Evolutionary conservation across 2,797 vertebrate species (phyloP).

Genomic region (Sebastes vulpes): DNA sequence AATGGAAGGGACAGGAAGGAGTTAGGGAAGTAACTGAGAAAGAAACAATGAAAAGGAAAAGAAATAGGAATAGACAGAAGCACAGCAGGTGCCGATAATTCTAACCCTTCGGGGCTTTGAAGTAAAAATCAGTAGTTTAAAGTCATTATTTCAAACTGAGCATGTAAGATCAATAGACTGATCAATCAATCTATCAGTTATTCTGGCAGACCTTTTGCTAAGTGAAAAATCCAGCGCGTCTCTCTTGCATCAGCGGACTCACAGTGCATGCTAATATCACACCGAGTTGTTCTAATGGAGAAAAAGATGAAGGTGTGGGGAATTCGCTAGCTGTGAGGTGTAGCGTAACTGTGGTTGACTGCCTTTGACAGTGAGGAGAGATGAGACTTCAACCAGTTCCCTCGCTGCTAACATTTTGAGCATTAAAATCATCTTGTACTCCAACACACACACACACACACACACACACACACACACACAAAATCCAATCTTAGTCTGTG

Average conservation of each 20-base stretch:
- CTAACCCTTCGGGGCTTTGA: not conserved
- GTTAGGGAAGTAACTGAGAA: not conserved
- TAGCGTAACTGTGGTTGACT: constrained; percentile 13
- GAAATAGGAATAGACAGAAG: not conserved
- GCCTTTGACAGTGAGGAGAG: constrained; percentile 30
- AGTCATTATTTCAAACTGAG: constrained; percentile 8
- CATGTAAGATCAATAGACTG: not conserved
- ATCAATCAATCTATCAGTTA: not conserved
- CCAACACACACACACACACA: not conserved
- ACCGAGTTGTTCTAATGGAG: not conserved
- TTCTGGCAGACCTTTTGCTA: not conserved
- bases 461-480: not conserved
- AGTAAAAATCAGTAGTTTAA: not conserved
- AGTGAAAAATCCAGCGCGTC: not conserved
- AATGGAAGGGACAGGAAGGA: not conserved
- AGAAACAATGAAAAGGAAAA: not conserved
- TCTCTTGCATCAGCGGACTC: not conserved
- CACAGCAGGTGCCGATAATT: not conserved
- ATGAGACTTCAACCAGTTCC: constrained; percentile 21
- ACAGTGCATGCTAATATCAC: not conserved
- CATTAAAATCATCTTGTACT: constrained; percentile 24
- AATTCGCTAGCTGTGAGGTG: constrained; percentile 11
- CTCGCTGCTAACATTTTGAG: constrained; percentile 15
- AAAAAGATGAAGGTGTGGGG: not conserved
- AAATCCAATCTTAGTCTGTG: not conserved